Evolutionary conservation across 2,797 vertebrate genomes (phyloP).

Genomic region (Crenuchus spilurus): DNA sequence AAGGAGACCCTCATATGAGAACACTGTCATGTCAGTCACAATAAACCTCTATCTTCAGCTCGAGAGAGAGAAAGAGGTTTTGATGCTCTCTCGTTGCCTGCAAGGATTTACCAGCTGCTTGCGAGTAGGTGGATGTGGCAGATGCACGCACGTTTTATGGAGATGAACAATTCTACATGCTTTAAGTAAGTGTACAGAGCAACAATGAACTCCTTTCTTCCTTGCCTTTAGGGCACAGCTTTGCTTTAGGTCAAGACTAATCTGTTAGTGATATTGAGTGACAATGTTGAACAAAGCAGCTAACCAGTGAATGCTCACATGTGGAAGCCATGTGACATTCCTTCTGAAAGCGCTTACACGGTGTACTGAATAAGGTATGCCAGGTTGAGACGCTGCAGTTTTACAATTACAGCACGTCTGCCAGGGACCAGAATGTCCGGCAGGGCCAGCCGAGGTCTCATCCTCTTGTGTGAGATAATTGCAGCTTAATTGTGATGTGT

Average conservation of each 20-base stretch:
- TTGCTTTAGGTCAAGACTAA: constrained; percentile 59
- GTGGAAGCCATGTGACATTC: constrained; percentile 52
- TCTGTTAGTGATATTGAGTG: constrained; percentile 66
- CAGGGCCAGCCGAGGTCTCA: constrained; percentile 48
- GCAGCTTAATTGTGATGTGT: constrained; percentile 58
- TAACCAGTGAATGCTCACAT: constrained; percentile 50
- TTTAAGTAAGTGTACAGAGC: constrained; percentile 60
- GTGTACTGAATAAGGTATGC: constrained; percentile 23
- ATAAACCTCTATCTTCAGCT: constrained; percentile 62
- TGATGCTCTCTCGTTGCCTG: constrained; percentile 59
- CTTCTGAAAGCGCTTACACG: neutral
- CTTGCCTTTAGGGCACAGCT: constrained; percentile 58
- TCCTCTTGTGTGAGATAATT: constrained; percentile 58
- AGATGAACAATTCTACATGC: constrained; percentile 67
- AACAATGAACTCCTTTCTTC: constrained; percentile 58
- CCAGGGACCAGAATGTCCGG: neutral
- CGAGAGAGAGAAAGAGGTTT: constrained; percentile 65
- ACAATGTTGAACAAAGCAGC: constrained; percentile 63
- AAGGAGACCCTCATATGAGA: constrained; percentile 70
- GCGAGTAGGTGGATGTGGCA: constrained; percentile 66
- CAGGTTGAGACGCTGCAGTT: constrained; percentile 55
- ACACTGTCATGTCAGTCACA: constrained; percentile 64
- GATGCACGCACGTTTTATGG: constrained; percentile 65
- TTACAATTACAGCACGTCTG: constrained; percentile 32
- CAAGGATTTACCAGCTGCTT: constrained; percentile 56